Evolutionary conservation across 2,797 vertebrate species (phyloP), one percentile per base, ranked within the genome.

Genomic region (Myotis vivesi): DNA sequence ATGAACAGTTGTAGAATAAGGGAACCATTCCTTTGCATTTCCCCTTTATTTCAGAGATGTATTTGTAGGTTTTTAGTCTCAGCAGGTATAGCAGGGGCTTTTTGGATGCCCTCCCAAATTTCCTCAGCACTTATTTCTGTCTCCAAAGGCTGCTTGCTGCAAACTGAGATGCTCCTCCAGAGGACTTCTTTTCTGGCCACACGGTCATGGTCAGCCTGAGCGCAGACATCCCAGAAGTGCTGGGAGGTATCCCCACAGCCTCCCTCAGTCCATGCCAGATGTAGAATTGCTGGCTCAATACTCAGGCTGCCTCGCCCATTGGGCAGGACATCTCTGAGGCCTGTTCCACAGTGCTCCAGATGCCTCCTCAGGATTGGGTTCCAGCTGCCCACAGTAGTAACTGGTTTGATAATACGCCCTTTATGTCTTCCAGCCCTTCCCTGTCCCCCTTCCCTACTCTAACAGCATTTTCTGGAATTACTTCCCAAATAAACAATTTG

Each of bases 401-500:
- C 2, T 19, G n/a, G 22, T 30, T 91, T 77, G 36, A 38, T 36
- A 91, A 20, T n/a, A 38, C 8, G 19, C 8, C 3, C 8, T 73
- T 87, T 38, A 66, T 66, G 57, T 51, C 38, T 73, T 75, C 33
- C 41, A 46, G 64, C 38, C 4, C 44, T 69, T 89, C 30, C 38
- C 6, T 72, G 2, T 82, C 57, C 88, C 1, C 46, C 17, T 57
- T 64, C 12, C 30, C 71, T 51, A 53, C 38, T 77, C 23, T 53
- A 46, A 13, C 22, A 68, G 30, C 33, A 46, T 80, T 66, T 89
- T 59, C 64, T 33, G 15, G 33, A 92, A 36, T 93, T 46, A 3
- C 19, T 41, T 90, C 49, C 91, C 86, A 92, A 83, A 95, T 68
- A 82, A 91, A 49, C 22, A 55, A 55, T 28, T 51, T 82, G 5